Percentiles rank a stretch among this genome's conserved stretches.
phyloP scores from a whole-genome alignment of 2,888 invertebrate genomes.

The Drosophila mimetica region DNA sequence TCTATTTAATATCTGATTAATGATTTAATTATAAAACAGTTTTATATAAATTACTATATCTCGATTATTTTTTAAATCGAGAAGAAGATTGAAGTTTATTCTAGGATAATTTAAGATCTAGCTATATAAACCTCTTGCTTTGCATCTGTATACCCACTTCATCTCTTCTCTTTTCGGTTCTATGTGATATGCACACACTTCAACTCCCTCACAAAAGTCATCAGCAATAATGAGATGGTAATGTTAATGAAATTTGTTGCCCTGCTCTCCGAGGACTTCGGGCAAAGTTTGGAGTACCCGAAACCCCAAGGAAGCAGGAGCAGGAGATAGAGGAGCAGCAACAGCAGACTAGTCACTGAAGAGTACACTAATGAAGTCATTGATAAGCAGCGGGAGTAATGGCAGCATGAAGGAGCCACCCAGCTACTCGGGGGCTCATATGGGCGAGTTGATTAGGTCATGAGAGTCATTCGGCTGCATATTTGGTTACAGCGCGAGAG shows the following conservation, averaged over 20 bases:
- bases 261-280: conserved; percentile 1
- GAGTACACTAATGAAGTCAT: conserved; percentile 75
- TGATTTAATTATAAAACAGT: too few species aligned
- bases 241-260: conserved; percentile 78
- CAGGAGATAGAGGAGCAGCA: conserved; percentile 4
- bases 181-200: conserved; percentile 12
- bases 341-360: conserved; percentile 26
- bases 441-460: conserved; percentile 61
- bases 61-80: too few species aligned
- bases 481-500: conserved; percentile 60
- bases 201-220: conserved; percentile 51
- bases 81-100: too few species aligned
- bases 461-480: conserved; percentile 58
- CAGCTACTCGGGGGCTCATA: conserved; percentile 17
- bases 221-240: conserved; percentile 75
- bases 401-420: conserved; percentile 32
- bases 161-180: background rate
- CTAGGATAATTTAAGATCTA: background rate
- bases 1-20: too few species aligned
- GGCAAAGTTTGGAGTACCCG: conserved; percentile 54
- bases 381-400: conserved; percentile 60
- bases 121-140: background rate
- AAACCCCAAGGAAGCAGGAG: conserved; percentile 22
- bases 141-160: background rate
- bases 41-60: too few species aligned